A percentile compares a stretch with the other conserved stretches of the same genome.
Evolutionary conservation across 2,113 vertebrate genomes (phyloP).

Genomic region (Stegostoma tigrinum): DNA sequence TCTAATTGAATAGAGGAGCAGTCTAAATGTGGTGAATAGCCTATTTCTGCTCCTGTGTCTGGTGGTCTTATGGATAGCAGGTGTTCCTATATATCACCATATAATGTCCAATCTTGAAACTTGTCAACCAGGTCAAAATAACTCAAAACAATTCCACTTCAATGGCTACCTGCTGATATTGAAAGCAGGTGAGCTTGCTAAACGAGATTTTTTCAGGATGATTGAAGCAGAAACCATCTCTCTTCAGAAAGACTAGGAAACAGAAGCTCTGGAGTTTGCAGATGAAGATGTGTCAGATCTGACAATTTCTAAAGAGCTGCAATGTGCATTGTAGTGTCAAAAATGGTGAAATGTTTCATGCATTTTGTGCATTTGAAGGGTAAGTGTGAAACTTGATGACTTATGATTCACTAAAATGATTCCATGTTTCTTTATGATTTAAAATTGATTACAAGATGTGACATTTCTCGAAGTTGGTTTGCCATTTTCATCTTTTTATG

Average conservation of each 20-base stretch:
- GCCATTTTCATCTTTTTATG: neutral
- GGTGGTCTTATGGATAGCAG: too few species aligned
- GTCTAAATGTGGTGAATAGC: too few species aligned
- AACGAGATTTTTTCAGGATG: neutral
- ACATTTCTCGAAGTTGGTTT: neutral
- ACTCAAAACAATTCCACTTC: neutral
- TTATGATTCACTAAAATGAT: neutral
- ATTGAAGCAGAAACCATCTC: too few species aligned
- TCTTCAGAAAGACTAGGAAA: neutral
- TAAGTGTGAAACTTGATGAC: neutral
- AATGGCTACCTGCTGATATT: neutral
- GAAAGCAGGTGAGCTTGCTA: neutral
- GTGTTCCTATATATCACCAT: neutral
- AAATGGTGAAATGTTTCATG: neutral
- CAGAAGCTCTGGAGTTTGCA: neutral
- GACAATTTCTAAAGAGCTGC: neutral
- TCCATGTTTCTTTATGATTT: neutral
- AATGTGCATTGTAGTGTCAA: neutral
- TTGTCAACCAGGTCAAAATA: neutral
- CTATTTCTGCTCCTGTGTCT: too few species aligned
- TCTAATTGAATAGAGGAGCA: too few species aligned
- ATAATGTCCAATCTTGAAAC: neutral
- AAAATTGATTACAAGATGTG: neutral
- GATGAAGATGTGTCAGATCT: neutral
- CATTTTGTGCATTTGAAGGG: neutral